Evolutionary conservation across 1,140 invertebrate species (phyloP), one percentile per base, ranked within the genome.

Genomic region (Akabosia matsudoensis): DNA sequence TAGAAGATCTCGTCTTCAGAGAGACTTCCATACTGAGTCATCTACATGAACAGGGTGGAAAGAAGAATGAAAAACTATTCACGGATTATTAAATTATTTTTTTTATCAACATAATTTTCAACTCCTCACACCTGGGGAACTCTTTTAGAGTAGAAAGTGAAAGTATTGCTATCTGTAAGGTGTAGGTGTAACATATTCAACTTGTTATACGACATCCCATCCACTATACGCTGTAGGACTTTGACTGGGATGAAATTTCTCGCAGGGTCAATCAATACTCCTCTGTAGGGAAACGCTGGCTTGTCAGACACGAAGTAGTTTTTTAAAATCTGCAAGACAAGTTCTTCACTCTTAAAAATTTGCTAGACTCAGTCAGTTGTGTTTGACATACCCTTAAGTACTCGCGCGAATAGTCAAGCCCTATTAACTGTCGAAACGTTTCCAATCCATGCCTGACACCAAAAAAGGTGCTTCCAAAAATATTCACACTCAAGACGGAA

Each of bases 161-260:
- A 94, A 81, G 92, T 93, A 80, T 95, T 93, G 0, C 90, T 90
- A 82, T 94, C 93, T 1, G 92, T 92, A 0, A 92, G 87, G 82
- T 95, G 93, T 92, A 92, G 94, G 84, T 95, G 93, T 74, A 95
- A 90, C 10, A 92, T 90, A 85, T 95, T 95, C 70, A 95, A 85
- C 85, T 95, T 95, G 74, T 88, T 88, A 18, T 91, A 88, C 1
- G 90, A 89, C 90, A 95, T 92, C 0, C 88, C 92, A 74, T 92
- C 89, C 22, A 95, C 86, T 0, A 91, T 91, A 22, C 90, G 86
- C 78, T 90, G 87, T n/a, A 95, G 88, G 37, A 89, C 86, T 0
- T 85, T 82, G 2, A 93, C 84, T 0, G 91, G 87, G 79, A 94
- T 89, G 82, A 89, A 95, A 85, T 93, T 92, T 33, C 92, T 85